A percentile compares a stretch with the other conserved stretches of the same genome.
phyloP scores from a whole-genome alignment of 2,888 invertebrate genomes.

The Nycteola revayana region DNA sequence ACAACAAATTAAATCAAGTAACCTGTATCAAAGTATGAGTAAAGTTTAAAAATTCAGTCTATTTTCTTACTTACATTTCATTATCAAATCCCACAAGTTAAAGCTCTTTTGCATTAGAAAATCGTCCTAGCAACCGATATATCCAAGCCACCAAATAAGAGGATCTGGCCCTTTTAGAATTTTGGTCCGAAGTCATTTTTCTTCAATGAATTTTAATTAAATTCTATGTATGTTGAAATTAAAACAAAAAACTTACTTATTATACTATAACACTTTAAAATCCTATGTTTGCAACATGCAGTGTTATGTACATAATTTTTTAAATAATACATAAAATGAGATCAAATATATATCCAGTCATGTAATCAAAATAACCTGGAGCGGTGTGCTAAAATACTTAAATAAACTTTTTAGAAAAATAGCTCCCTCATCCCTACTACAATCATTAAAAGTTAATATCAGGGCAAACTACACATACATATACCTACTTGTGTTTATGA shows the following conservation, averaged over 20 bases:
- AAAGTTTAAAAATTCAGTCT: constrained; percentile 75
- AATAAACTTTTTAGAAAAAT: constrained; percentile 42
- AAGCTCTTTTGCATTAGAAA: constrained; percentile 69
- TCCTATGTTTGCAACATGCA: constrained; percentile 46
- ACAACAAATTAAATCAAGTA: constrained; percentile 60
- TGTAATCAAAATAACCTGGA: constrained; percentile 49
- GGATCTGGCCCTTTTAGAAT: constrained; percentile 51
- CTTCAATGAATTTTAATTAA: constrained; percentile 25
- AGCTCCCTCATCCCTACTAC: constrained; percentile 33
- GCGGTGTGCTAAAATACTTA: constrained; percentile 48
- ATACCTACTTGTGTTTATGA: constrained; percentile 20
- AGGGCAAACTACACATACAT: constrained; percentile 25
- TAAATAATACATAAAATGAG: constrained; percentile 72
- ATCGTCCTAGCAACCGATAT: constrained; percentile 53
- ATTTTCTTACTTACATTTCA: constrained; percentile 57
- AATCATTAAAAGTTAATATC: constrained; percentile 32
- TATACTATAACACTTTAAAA: constrained; percentile 39
- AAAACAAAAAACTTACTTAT: constrained; percentile 29
- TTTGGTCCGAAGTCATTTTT: constrained; percentile 59
- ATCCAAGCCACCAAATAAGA: constrained; percentile 43
- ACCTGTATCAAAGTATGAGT: constrained; percentile 75
- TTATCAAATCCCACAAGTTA: constrained; percentile 69
- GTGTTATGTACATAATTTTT: constrained; percentile 59
- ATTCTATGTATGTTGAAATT: constrained; percentile 37
- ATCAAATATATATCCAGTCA: constrained; percentile 70